A percentile compares a stretch with the other conserved stretches of the same genome.
These are phyloP conservation scores for Miltochrista miniata DNA, from an alignment of 2,888 invertebrate species.

Conservation along the genomic window DNA sequence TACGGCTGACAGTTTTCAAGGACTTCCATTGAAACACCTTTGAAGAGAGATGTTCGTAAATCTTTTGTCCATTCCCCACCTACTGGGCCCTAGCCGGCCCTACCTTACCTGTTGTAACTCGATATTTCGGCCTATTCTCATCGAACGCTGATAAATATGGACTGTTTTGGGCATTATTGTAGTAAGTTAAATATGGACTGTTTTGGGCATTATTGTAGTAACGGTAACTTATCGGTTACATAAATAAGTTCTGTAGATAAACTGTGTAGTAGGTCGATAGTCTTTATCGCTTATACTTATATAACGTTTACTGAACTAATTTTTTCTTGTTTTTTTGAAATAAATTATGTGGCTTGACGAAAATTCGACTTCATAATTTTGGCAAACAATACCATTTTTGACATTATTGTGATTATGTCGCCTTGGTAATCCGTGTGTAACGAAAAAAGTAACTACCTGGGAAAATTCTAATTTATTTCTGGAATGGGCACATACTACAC, in stretches of 20 bases:
- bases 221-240: conserved; percentile 50
- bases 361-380: no score
- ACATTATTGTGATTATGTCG: no score
- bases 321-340: conserved; percentile 46
- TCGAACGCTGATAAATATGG: conserved; percentile 28
- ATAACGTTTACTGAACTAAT: conserved; percentile 49
- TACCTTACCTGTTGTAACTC: conserved; percentile 22
- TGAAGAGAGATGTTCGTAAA: conserved; percentile 40
- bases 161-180: conserved; percentile 35
- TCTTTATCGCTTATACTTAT: conserved; percentile 12
- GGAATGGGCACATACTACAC: conserved; percentile 24
- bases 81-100: conserved; percentile 9
- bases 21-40: conserved; percentile 50
- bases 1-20: conserved; percentile 53
- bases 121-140: conserved; percentile 25
- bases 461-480: no score
- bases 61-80: conserved; percentile 47
- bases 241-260: conserved; percentile 51
- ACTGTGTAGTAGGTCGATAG: no score
- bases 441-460: no score
- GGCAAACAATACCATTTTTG: no score
- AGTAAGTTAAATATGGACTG: conserved; percentile 27
- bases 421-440: no score
- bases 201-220: conserved; percentile 40
- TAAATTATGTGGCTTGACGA: no score